Evolutionary conservation across 2,888 invertebrate species (phyloP).

Genomic region (Drosophila merina): DNA sequence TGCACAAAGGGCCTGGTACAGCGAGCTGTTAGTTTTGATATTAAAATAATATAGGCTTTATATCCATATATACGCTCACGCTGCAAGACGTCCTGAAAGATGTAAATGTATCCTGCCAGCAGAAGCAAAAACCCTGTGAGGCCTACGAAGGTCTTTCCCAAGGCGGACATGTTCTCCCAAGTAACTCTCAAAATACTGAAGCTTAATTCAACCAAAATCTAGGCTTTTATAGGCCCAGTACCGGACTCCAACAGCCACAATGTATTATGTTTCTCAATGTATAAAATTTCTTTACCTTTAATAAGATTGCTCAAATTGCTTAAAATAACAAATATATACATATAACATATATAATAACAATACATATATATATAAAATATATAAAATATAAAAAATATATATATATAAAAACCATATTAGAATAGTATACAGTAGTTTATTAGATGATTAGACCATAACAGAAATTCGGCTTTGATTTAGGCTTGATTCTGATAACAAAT

Average conservation of each 20-base stretch:
- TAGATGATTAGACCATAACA: too few relatives aligned
- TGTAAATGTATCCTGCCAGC: conserved; percentile 39
- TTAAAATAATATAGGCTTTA: neutral
- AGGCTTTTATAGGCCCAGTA: conserved; percentile 13
- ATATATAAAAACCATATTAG: neutral
- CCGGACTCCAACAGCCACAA: neutral
- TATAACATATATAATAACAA: too few relatives aligned
- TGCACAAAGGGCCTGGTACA: conserved; percentile 61
- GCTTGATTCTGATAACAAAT: too few relatives aligned
- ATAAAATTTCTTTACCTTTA: neutral
- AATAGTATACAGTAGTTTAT: too few relatives aligned
- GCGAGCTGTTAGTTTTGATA: conserved; percentile 29
- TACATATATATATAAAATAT: too few relatives aligned
- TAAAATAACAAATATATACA: too few relatives aligned
- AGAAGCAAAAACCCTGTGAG: conserved; percentile 42
- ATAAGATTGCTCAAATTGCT: neutral
- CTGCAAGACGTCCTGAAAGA: conserved; percentile 45
- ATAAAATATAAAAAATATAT: too few relatives aligned
- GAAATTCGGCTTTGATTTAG: too few relatives aligned
- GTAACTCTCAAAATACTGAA: conserved; percentile 1
- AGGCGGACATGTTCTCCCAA: conserved; percentile 9
- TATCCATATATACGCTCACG: conserved; percentile 38
- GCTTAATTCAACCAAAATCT: neutral
- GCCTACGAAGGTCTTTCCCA: conserved; percentile 32
- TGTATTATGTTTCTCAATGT: neutral